A percentile compares a stretch with the other conserved stretches of the same genome.
Conservation (phyloP, 35 echinoderm and acorn worm species). For the Ophioderma brevispina region DNA sequence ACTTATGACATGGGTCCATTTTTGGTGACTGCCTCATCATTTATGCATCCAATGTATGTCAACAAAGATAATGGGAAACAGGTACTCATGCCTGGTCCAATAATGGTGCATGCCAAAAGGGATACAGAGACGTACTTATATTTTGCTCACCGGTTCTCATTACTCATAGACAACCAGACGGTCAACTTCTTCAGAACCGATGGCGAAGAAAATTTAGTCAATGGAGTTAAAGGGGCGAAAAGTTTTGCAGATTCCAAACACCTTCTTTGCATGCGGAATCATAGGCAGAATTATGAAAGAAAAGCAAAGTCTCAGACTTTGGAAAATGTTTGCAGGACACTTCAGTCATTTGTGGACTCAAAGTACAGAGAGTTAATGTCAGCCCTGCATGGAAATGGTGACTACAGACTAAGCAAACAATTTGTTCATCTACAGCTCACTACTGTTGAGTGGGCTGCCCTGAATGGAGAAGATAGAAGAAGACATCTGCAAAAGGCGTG, state of each 20-base stretch:
- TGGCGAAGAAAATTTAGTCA: not conserved
- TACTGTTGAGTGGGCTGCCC: too few relatives aligned
- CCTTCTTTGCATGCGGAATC: not conserved
- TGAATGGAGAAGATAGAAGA: too few relatives aligned
- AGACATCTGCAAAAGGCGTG: too few relatives aligned
- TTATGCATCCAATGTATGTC: not conserved
- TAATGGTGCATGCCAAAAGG: not conserved
- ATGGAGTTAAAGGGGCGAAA: not conserved
- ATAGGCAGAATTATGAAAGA: not conserved
- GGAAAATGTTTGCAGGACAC: constrained; percentile 19
- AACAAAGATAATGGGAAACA: not conserved
- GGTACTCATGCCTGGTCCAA: not conserved
- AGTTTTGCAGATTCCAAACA: not conserved
- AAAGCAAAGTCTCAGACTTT: not conserved
- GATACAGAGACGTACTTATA: not conserved
- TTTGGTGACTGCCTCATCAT: not conserved
- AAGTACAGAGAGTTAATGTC: too few relatives aligned
- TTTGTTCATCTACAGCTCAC: too few relatives aligned
- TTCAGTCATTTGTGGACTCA: not conserved
- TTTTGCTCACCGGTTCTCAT: not conserved
- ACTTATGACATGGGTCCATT: not conserved
- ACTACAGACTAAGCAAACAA: too few relatives aligned
- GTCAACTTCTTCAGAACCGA: not conserved
- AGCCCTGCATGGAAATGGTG: too few relatives aligned
- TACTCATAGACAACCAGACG: not conserved